Evolutionary conservation across 2,888 invertebrate species (phyloP), one percentile per base, ranked within the genome.

Genomic region (Bimastos eiseni): DNA sequence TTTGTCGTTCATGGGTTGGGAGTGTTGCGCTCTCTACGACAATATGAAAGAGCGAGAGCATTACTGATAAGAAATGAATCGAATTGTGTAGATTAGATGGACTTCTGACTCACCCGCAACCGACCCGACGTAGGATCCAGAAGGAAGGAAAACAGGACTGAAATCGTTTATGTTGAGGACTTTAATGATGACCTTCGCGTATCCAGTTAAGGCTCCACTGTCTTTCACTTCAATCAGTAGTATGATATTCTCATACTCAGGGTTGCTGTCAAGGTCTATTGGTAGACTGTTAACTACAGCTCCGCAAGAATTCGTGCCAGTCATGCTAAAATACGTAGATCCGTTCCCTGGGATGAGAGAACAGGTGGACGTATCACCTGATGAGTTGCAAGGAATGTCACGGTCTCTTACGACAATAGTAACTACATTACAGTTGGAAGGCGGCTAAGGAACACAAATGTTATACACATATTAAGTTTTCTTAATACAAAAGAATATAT

Each of bases 121-220:
- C 8, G 36, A 86, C 15, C 86, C 86, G 24, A 36, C 19, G 86
- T 86, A 86, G 36, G 86, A 24, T 34, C 30, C 84, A 36, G 34
- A 34, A 24, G 86, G 21, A 24, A 21, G 11, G 17, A 86, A 86
- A 24, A 15, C 24, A 36, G 86, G 86, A 37, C 1, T 6, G 17
- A 86, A 86, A 86, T 86, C n/a, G 86, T 86, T 86, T 86, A 24
- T 36, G 37, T 86, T 86, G 86, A 4, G 86, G 86, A 86, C 86
- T 30, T 6, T 86, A 21, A 86, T 37, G 86, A 86, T 1, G 86
- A 86, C 86, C 37, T 37, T 86, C 36, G 36, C 17, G 36, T 86
- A 86, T 86, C 86, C 86, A 34, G 86, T 86, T 34, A 86, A 37
- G 36, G 19, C 0, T 37, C 34, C 37, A 3, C 36, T 36, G 34